Conservation (phyloP, 2,113 vertebrate genomes). For the Climacteris rufus region DNA sequence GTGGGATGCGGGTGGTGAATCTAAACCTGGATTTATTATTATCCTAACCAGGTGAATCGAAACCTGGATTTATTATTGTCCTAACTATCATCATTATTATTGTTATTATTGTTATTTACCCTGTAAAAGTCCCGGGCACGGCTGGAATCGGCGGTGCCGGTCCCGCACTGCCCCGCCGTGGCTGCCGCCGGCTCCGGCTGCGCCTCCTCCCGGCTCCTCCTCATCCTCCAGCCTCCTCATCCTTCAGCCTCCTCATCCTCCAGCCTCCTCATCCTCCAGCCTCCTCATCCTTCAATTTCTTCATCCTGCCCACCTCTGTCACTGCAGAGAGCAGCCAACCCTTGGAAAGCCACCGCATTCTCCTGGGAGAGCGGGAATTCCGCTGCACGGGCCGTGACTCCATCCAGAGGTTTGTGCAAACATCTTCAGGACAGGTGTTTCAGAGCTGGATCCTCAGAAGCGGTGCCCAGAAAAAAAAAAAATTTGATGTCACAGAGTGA, state of each 20-base stretch:
- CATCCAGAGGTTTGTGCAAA: background rate
- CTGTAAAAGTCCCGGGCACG: fast-evolving
- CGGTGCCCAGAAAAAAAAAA: background rate
- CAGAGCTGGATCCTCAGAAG: background rate
- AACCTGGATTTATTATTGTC: background rate
- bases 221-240: background rate
- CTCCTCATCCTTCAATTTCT: background rate
- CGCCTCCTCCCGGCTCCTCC: background rate
- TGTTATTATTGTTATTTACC: too few species aligned
- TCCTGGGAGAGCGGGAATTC: background rate
- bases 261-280: background rate
- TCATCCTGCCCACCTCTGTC: fast-evolving
- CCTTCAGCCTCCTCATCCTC: background rate
- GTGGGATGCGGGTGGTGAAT: fast-evolving
- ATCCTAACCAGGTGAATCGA: background rate
- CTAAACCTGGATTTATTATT: background rate
- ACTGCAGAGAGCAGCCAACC: fast-evolving
- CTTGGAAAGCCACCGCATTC: background rate
- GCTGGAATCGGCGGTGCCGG: fast-evolving
- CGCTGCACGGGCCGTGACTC: fast-evolving
- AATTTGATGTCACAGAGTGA: fast-evolving
- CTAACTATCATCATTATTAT: too few species aligned
- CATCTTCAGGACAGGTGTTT: fast-evolving
- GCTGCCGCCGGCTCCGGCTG: background rate
- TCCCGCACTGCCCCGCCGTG: background rate